phyloP scores from a whole-genome alignment of 2,797 vertebrate genomes.

The Liparis tanakae region DNA sequence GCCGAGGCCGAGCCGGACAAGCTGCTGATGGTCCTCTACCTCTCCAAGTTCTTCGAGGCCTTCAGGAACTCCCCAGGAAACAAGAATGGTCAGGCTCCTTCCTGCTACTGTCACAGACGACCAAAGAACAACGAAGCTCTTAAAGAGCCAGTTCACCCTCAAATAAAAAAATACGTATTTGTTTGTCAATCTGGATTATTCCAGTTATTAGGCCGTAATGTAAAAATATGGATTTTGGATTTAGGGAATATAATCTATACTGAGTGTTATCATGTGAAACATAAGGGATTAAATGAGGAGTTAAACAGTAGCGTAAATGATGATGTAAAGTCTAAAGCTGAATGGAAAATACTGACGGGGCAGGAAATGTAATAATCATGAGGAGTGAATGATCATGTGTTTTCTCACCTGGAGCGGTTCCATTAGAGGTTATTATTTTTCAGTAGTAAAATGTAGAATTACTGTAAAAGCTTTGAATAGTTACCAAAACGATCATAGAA shows the following conservation, averaged over 20 bases:
- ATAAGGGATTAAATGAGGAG: not conserved
- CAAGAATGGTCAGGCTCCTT: constrained; percentile 77
- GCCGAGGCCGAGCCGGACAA: constrained; percentile 88
- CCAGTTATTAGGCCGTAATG: not conserved
- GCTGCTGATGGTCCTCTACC: constrained; percentile 96
- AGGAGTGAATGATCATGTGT: not conserved
- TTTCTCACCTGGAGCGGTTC: not conserved
- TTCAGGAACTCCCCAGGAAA: constrained; percentile 85
- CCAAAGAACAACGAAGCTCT: not conserved
- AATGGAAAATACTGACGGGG: not conserved
- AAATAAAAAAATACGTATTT: not conserved
- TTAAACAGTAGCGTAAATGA: not conserved
- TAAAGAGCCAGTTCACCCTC: not conserved
- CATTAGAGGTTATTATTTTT: not conserved
- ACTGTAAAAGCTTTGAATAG: not conserved
- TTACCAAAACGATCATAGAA: not conserved
- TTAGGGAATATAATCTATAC: not conserved
- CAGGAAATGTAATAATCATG: not conserved
- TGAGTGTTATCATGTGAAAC: not conserved
- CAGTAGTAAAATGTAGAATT: not conserved
- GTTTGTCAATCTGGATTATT: not conserved
- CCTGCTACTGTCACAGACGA: not conserved
- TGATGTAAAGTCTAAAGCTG: not conserved
- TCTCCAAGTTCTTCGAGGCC: constrained; percentile 94
- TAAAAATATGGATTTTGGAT: not conserved